phyloP scores from a whole-genome alignment of 2,888 invertebrate genomes.

The Loripinus fragilis region DNA sequence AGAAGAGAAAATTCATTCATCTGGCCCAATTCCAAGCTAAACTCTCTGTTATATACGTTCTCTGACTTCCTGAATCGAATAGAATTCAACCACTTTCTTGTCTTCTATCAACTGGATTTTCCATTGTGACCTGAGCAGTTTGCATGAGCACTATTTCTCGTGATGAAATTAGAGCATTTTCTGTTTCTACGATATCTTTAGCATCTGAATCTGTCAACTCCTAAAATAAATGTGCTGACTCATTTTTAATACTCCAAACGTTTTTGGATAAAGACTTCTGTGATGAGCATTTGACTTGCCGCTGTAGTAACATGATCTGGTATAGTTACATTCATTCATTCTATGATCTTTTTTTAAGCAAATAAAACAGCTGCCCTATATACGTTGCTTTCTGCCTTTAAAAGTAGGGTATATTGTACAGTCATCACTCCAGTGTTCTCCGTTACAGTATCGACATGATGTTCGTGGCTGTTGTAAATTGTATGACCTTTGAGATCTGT shows the following conservation, averaged over 20 bases:
- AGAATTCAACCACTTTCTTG: constrained; percentile 5
- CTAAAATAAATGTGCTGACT: not conserved
- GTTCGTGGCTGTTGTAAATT: not conserved
- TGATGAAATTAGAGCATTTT: constrained; percentile 35
- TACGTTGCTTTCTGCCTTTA: not conserved
- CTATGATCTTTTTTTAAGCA: constrained; percentile 16
- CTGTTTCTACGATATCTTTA: not conserved
- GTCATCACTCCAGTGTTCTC: constrained; percentile 20
- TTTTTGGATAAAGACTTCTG: not conserved
- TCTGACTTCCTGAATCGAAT: constrained; percentile 30
- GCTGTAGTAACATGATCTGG: not conserved
- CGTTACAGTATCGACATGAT: constrained; percentile 21
- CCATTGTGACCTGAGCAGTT: constrained; percentile 19
- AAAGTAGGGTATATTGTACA: constrained; percentile 1
- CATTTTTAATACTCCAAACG: not conserved
- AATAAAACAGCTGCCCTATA: constrained; percentile 10
- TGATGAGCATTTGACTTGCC: not conserved
- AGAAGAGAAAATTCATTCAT: not conserved
- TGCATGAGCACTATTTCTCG: constrained; percentile 35
- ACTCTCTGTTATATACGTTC: constrained; percentile 28
- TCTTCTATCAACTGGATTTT: constrained; percentile 11
- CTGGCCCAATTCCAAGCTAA: constrained; percentile 14
- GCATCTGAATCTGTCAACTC: not conserved
- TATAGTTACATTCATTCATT: not conserved
- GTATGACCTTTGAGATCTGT: not conserved